Base-by-base conservation (phyloP, 2,113 vertebrate species). In the Carettochelys insculpta region DNA sequence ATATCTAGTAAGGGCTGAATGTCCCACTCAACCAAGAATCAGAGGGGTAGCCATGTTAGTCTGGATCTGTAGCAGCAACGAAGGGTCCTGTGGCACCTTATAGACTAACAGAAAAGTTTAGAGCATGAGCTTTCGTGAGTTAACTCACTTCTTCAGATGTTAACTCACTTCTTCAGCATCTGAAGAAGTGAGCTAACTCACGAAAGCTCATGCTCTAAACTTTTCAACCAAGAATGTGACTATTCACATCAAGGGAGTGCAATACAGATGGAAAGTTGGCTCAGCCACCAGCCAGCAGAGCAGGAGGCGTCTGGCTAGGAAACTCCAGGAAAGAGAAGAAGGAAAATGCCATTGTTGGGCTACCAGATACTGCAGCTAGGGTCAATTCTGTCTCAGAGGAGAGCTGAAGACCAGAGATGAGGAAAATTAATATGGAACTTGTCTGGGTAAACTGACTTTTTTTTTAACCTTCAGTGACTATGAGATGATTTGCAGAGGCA, bases 401-500 rank as follows among this genome's bases (percentile, higher is more conserved):
- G 34, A 65, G 61, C 61, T n/a, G 34, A 34, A 65, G 34, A 65
- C 61, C 34, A 65, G 34, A 65, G 34, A 65, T n/a, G 17, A 65
- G 17, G 34, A 65, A 65, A 65, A n/a, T 4, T n/a, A 65, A 98
- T 98, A 86, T 98, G 98, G 98, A 98, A 98, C 93, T 98, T 98
- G 92, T 98, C 98, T 0, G 98, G 98, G 11, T 98, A 98, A 96
- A 98, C 98, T 58, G 98, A 98, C 95, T 98, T 98, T 95, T 98
- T 98, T 34, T 98, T 98, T 34, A 98, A 98, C 91, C 98, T 98
- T 20, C 98, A 98, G 2, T 89, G 98, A 98, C 94, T 98, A 98
- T 54, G 98, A 98, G 96, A 98, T 98, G 98, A 98, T 98, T 94
- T 98, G 98, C 96, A 94, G 98, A 86, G 98, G 98, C 53, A 98